Base-by-base conservation (phyloP, 2,113 vertebrate genomes). In the Sceloporus undulatus region DNA sequence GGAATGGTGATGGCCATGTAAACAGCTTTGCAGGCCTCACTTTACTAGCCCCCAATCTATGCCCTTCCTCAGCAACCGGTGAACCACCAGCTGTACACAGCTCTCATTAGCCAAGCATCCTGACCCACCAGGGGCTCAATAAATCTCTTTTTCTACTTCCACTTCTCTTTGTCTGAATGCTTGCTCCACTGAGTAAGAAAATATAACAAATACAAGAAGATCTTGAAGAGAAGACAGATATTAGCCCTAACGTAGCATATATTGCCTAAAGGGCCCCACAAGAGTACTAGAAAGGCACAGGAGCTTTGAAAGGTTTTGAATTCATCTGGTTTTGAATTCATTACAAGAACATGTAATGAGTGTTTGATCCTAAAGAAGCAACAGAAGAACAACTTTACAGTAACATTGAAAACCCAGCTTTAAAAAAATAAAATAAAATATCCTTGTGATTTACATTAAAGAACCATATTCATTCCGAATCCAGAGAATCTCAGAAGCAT, bases 271-370 rank as follows among this genome's bases (percentile, higher is more conserved):
- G 5, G 21, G 21, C 11, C 52, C 59, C 59, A 66, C 27, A 77
- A 85, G 38, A 76, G 34, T 77, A 25, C 23, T 59, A 62, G 25
- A 54, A 52, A 79, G 79, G 85, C 25, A 48, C 62, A 40, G 74
- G 27, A 3, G 16, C 21, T 65, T 29, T 56, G 18, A 9, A 18
- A 78, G 29, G 76, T 86, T 79, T 52, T 42, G 29, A 79, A 79
- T 27, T n/a, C 27, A 85, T 68, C 56, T 85, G 29, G 76, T 86
- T 79, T 52, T 42, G 29, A 79, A 79, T 27, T n/a, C 27, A 85
- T 68, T 48, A 16, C 7, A 77, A 81, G n/a, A 56, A 81, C 56
- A 23, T 40, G 59, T 25, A 48, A 78, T 78, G 16, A 84, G 27
- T 21, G 38, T 56, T 56, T n/a, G 56, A 29, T 48, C 27, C 74